Base-by-base conservation (phyloP, 2,797 vertebrate genomes). In the Percopsis omiscomaycus region DNA sequence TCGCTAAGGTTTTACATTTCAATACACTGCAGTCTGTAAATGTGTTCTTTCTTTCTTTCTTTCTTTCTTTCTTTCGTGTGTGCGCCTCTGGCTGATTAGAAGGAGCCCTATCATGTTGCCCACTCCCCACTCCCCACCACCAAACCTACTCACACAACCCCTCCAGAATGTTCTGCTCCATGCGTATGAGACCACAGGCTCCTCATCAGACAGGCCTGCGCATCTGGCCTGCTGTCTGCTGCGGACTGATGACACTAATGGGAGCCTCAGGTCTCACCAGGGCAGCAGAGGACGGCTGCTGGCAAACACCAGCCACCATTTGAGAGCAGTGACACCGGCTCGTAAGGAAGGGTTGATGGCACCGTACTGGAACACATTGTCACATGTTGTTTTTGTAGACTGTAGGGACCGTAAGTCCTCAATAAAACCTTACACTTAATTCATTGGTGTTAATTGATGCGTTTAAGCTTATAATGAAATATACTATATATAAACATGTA, bases 61-160 rank as follows among this genome's bases (percentile, higher is more conserved):
- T 16, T 52, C 50, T 42, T 16, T 15, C 22, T 53, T 12, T 28
- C 4, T 55, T 61, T 71, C 72, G n/a, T n/a, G n/a, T 57, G 73
- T 28, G 79, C 78, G 84, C 84, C 85, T 73, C 76, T 82, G 83
- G 84, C 83, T 90, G 87, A 90, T 90, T 86, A 84, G 75, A 87
- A 79, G 86, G 84, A 84, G 64, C 76, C 67, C 72, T 82, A 88
- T 87, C 86, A 72, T 64, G 78, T 84, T 83, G 59, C 76, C 14
- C 16, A 47, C 52, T 16, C 1, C 76, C 14, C 16, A 47, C 52
- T 16, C 1, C 45, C 29, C 69, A 61, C 60, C 6, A 15, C 50
- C 9, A 1, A 11, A 13, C 52, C 13, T 27, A 32, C 13, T 2
- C 52, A 13, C 28, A 54, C 28, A 55, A 12, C 9, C 11, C 10